These are phyloP conservation scores for Eublepharis macularius DNA, from an alignment of 2,113 vertebrate genomes.

Conservation along the genomic window DNA sequence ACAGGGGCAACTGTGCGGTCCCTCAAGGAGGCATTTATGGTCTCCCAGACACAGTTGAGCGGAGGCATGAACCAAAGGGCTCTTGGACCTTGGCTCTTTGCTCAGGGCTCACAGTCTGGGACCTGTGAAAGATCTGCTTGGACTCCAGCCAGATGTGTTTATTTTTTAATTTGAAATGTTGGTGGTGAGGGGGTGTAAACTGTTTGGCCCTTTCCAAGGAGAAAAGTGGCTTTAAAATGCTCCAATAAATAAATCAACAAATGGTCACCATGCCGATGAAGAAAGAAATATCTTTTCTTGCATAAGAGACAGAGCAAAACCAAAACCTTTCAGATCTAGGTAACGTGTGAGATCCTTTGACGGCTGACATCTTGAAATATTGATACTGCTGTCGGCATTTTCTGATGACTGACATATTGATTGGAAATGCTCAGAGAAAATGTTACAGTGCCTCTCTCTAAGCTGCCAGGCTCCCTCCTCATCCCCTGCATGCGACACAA, in stretches of 20 bases:
- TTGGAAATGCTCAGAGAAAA: neutral
- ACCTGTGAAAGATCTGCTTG: no score
- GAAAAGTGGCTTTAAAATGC: no score
- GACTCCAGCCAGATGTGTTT: no score
- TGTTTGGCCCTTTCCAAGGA: no score
- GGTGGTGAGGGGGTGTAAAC: no score
- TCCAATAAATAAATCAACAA: neutral
- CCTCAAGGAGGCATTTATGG: no score
- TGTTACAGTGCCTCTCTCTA: neutral
- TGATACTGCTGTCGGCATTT: neutral
- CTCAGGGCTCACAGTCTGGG: no score
- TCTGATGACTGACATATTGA: slow-evolving; percentile 7
- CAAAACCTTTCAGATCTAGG: neutral
- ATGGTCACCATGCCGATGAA: neutral
- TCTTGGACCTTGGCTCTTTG: no score
- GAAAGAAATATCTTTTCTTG: neutral
- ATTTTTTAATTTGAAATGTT: no score
- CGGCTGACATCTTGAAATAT: slow-evolving; percentile 3
- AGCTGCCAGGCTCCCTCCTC: neutral
- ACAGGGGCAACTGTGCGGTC: no score
- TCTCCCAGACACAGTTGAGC: accelerated
- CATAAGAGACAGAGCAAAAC: neutral
- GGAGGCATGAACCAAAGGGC: no score
- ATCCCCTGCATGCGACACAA: neutral
- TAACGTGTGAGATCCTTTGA: neutral